Evolutionary conservation across 2,888 invertebrate genomes (phyloP), one percentile per base, ranked within the genome.

Genomic region (Rhagonycha fulva): DNA sequence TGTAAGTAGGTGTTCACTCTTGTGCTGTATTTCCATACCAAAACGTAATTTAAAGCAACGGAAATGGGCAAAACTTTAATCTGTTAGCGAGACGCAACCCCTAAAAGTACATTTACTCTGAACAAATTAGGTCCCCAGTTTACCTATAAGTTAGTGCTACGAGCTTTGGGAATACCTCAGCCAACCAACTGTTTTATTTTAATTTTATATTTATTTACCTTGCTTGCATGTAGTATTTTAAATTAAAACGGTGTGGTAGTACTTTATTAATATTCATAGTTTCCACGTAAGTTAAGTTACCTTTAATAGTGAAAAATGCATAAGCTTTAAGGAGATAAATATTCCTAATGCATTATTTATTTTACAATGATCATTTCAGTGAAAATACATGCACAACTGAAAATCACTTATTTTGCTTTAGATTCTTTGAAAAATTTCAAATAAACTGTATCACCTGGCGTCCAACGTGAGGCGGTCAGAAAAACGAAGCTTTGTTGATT

Each of bases 41-140:
- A 77, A 77, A 77, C 62, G 68, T 74, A 74, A 74, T 77, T 77
- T 72, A 30, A 62, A 66, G 62, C 62, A 77, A 32, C 71, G 71
- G 66, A 77, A 74, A 77, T 74, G 77, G 71, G 28, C 71, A 77
- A 77, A 77, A 77, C 68, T 77, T 77, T 77, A 77, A 77, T 77
- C 77, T 73, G 66, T 74, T 71, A 70, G 70, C 73, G 62, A 71
- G 71, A 68, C 66, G 30, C 30, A 76, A 71, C 76, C 76, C 63
- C 72, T 76, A 74, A 74, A 76, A 74, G 76, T 76, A 76, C 73
- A 73, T 76, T 76, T 76, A 71, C 74, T 69, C 68, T 68, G 68
- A 67, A 71, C 76, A 76, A 76, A 76, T 74, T 74, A 76, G 76
- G 73, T 76, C 63, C 68, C 71, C 70, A 70, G 71, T 71, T 70